phyloP scores from a whole-genome alignment of 2,113 vertebrate genomes.

The Neotragus pygmaeus region DNA sequence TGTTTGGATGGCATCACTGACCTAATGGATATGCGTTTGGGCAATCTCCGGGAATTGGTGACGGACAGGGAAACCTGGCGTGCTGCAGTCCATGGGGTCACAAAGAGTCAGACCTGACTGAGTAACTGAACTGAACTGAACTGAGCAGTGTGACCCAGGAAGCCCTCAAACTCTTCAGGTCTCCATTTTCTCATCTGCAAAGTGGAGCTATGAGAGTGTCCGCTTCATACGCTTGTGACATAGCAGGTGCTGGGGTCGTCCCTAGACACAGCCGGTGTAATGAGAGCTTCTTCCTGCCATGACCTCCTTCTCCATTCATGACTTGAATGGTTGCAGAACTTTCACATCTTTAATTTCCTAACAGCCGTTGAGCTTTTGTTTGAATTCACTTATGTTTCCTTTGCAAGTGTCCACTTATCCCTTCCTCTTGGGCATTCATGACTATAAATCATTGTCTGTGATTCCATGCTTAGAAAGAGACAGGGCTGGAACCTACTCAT shows the following conservation, averaged over 20 bases:
- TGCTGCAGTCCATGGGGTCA: background rate
- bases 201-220: background rate
- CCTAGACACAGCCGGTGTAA: background rate
- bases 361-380: background rate
- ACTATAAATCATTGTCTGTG: background rate
- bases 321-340: background rate
- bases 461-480: background rate
- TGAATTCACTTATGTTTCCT: background rate
- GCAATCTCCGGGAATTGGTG: background rate
- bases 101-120: background rate
- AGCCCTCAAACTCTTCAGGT: background rate
- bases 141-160: background rate
- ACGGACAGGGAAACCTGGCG: background rate
- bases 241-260: background rate
- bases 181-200: background rate
- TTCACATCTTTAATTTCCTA: background rate
- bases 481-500: constrained; percentile 18
- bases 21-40: background rate
- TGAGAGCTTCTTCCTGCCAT: background rate
- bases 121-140: background rate
- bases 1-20: background rate
- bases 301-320: background rate
- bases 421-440: background rate
- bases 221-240: background rate
- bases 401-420: background rate